Evolutionary conservation across 2,888 invertebrate genomes (phyloP).

Genomic region (Drosophila aldrichi): DNA sequence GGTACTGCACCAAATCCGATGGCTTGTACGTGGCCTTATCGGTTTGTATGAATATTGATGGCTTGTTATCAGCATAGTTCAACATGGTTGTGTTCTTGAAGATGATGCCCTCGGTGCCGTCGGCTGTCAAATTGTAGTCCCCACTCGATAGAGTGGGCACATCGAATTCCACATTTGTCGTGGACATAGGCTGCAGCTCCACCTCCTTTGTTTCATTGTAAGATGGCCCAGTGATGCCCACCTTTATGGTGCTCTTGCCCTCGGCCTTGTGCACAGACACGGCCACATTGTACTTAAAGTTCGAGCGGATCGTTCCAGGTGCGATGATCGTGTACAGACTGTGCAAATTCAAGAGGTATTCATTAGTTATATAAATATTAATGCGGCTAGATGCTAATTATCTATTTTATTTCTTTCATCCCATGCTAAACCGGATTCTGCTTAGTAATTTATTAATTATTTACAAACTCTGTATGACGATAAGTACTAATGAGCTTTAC

Average conservation of each 20-base stretch:
- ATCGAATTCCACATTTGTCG: constrained; percentile 90
- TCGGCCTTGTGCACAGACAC: constrained; percentile 87
- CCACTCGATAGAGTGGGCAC: constrained; percentile 86
- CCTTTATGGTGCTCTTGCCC: constrained; percentile 86
- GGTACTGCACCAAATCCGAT: constrained; percentile 91
- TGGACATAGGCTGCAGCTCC: constrained; percentile 90
- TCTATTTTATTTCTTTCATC: neutral
- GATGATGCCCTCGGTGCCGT: constrained; percentile 89
- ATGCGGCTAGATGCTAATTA: constrained; percentile 3
- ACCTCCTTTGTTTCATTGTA: constrained; percentile 90
- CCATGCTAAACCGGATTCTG: neutral
- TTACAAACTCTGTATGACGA: neutral
- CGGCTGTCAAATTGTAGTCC: constrained; percentile 78
- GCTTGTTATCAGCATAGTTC: constrained; percentile 89
- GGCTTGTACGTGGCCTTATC: constrained; percentile 97
- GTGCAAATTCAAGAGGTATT: constrained; percentile 8
- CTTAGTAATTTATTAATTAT: neutral
- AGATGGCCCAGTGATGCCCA: constrained; percentile 90
- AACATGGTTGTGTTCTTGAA: constrained; percentile 91
- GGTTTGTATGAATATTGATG: constrained; percentile 94
- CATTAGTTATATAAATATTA: constrained; percentile 5
- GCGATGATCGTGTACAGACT: constrained; percentile 91
- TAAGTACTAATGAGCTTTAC: neutral
- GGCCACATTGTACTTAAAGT: constrained; percentile 93
- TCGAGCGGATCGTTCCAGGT: constrained; percentile 92